Evolutionary conservation across 2,888 invertebrate genomes (phyloP).

Genomic region (Drosophila antonietae): DNA sequence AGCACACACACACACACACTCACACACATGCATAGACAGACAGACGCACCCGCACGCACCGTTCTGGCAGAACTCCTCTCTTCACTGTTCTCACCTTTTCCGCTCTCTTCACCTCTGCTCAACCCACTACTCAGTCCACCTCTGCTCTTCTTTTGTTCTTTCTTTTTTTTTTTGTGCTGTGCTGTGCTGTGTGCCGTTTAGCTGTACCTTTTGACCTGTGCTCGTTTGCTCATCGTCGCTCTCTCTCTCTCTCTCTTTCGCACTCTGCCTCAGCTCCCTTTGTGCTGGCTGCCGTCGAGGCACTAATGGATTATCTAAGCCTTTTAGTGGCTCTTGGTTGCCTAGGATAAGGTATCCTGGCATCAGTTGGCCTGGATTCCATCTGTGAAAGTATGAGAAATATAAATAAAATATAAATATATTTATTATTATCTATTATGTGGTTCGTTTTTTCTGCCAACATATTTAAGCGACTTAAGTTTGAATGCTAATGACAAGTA

Average conservation of each 20-base stretch:
- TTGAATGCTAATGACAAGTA: not conserved
- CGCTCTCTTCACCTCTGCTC: not conserved
- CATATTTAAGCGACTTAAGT: slow-evolving; percentile 1
- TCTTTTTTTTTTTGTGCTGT: slow-evolving; percentile 3
- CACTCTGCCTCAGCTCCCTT: not conserved
- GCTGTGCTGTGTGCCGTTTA: not conserved
- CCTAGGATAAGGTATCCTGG: slow-evolving; percentile 49
- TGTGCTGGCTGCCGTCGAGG: slow-evolving; percentile 13
- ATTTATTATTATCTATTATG: slow-evolving; percentile 11
- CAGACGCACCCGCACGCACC: slow-evolving; percentile 72
- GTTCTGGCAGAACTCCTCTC: slow-evolving; percentile 29
- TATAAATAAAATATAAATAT: slow-evolving; percentile 33
- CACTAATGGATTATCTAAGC: slow-evolving; percentile 81
- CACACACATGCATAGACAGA: slow-evolving; percentile 9
- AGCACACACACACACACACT: slow-evolving; percentile 15
- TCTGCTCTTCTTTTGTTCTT: not conserved
- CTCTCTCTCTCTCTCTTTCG: not conserved
- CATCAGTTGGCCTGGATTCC: slow-evolving; percentile 17
- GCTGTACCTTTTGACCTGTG: slow-evolving; percentile 57
- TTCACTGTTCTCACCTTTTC: slow-evolving; percentile 5
- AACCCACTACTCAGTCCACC: not conserved
- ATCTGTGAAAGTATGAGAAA: slow-evolving; percentile 11
- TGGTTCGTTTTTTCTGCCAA: slow-evolving; percentile 19
- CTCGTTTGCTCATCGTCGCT: not conserved
- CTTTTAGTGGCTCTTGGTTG: slow-evolving; percentile 76